These are phyloP conservation scores for Melipona beecheii DNA, from an alignment of 2,888 invertebrate species.

Conservation along the genomic window DNA sequence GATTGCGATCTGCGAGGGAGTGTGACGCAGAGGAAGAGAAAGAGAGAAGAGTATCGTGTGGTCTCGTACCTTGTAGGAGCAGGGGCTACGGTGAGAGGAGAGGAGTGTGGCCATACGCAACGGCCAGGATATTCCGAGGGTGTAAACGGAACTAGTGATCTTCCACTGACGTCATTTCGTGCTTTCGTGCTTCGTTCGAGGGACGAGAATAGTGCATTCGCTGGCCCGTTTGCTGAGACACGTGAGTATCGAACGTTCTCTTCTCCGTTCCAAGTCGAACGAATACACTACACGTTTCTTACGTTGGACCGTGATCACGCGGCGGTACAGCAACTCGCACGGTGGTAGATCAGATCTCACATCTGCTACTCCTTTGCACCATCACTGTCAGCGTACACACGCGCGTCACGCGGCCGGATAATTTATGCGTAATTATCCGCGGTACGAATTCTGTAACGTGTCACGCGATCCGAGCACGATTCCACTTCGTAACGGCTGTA, in stretches of 20 bases:
- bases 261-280: background rate
- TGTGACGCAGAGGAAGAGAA: conserved; percentile 6
- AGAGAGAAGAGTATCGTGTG: conserved; percentile 27
- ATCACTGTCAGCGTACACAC: background rate
- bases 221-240: conserved; percentile 39
- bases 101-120: conserved; percentile 32
- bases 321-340: background rate
- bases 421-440: conserved; percentile 38
- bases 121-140: conserved; percentile 40
- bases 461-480: conserved; percentile 29
- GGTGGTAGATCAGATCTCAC: background rate
- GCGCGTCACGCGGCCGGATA: conserved; percentile 12
- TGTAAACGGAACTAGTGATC: conserved; percentile 52
- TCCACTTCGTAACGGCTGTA: conserved; percentile 15
- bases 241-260: conserved; percentile 44
- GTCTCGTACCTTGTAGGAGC: conserved; percentile 25
- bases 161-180: conserved; percentile 41
- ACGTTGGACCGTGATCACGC: background rate
- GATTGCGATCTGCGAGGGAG: background rate
- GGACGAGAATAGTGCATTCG: conserved; percentile 47
- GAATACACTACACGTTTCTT: conserved; percentile 6
- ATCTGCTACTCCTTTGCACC: background rate
- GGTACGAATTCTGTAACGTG: conserved; percentile 27
- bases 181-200: conserved; percentile 42
- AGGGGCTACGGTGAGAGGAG: background rate